Evolutionary conservation across 35 echinoderm and acorn worm genomes (phyloP).

Genomic region (Amphiura filiformis): DNA sequence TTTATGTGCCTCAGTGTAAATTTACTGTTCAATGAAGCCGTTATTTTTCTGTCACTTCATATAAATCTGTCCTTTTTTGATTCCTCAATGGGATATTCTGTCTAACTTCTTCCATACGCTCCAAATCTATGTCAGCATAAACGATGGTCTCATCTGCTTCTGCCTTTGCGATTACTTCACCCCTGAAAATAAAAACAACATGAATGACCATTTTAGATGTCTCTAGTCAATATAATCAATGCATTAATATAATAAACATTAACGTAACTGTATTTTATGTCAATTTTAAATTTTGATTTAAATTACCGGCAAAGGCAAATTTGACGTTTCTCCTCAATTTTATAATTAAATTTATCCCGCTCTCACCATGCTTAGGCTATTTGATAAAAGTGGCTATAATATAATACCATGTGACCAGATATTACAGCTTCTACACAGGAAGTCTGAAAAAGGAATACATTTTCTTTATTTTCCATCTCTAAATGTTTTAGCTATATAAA

Average conservation of each 20-base stretch:
- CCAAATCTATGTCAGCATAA: constrained; percentile 68
- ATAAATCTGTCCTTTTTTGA: constrained; percentile 86
- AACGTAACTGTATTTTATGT: too few relatives aligned
- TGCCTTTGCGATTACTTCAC: constrained; percentile 82
- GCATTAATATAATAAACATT: not conserved
- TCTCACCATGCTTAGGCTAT: too few relatives aligned
- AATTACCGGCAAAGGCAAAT: not conserved
- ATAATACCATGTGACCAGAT: too few relatives aligned
- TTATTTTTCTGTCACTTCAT: constrained; percentile 77
- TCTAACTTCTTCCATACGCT: constrained; percentile 57
- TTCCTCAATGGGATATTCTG: constrained; percentile 70
- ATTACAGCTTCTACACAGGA: too few relatives aligned
- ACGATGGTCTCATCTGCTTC: constrained; percentile 66
- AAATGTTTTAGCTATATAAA: too few relatives aligned
- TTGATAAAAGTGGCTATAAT: too few relatives aligned
- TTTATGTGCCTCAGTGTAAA: too few relatives aligned
- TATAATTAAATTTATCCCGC: too few relatives aligned
- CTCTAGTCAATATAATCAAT: too few relatives aligned
- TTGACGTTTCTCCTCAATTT: not conserved
- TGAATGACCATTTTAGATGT: not conserved
- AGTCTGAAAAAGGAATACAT: too few relatives aligned
- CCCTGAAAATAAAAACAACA: constrained; percentile 70
- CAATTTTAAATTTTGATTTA: not conserved
- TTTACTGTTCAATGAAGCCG: too few relatives aligned
- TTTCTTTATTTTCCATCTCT: too few relatives aligned